Evolutionary conservation across 2,113 vertebrate species (phyloP).

Genomic region (Rhea pennata): DNA sequence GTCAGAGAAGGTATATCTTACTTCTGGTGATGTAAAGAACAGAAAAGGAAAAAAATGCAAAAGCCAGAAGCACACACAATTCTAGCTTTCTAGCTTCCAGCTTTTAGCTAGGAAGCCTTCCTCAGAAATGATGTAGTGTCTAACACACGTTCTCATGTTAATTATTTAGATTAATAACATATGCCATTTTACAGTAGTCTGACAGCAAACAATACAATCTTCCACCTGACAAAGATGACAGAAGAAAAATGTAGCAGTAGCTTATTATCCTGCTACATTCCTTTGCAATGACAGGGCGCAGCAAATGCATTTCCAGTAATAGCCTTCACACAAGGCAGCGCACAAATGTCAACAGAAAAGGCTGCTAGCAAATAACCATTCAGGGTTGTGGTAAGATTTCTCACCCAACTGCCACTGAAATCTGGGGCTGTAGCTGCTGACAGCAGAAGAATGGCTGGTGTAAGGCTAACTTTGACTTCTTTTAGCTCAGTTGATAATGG

Average conservation of each 20-base stretch:
- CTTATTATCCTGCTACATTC: background rate
- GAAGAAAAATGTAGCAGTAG: background rate
- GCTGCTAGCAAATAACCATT: background rate
- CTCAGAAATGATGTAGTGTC: background rate
- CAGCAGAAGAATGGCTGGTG: background rate
- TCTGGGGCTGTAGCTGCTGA: background rate
- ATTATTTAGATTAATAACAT: background rate
- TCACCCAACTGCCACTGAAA: background rate
- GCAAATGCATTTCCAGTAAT: background rate
- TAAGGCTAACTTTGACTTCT: background rate
- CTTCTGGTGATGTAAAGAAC: background rate
- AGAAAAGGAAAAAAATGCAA: background rate
- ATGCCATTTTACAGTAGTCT: background rate
- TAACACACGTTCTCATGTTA: background rate
- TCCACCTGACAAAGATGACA: background rate
- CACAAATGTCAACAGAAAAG: background rate
- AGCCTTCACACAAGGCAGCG: background rate
- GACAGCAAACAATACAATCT: background rate
- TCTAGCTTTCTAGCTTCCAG: background rate
- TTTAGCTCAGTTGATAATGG: background rate
- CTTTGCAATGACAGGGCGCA: background rate
- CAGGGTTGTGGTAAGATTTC: background rate
- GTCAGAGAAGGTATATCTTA: background rate
- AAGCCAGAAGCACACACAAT: background rate
- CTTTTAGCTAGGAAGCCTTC: background rate